Percentiles rank a stretch among this genome's conserved stretches.
Conservation (phyloP, 2,113 vertebrate species). For the Falco punctatus region DNA sequence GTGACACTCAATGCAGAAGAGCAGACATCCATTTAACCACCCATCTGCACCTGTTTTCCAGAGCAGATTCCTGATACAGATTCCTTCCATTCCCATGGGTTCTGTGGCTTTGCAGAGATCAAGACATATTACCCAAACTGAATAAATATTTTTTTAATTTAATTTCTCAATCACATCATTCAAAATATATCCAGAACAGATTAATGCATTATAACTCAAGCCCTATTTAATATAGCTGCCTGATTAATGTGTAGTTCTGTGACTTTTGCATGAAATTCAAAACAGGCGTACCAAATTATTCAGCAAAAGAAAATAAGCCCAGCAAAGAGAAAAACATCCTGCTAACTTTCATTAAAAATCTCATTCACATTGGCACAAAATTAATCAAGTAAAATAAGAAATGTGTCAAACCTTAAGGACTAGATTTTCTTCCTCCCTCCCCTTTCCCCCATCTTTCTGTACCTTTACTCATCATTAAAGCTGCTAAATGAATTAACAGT, state of each 20-base stretch:
- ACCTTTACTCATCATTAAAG: neutral
- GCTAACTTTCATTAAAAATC: neutral
- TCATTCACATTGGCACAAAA: neutral
- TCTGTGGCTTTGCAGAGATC: neutral
- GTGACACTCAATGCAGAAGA: neutral
- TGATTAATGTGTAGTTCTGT: neutral
- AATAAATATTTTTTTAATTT: neutral
- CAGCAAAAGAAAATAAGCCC: neutral
- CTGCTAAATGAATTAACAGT: neutral
- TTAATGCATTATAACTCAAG: neutral
- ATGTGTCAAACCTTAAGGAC: neutral
- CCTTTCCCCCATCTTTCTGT: neutral
- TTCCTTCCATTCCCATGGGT: neutral
- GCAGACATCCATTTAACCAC: neutral
- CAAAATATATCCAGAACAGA: neutral
- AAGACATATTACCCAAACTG: neutral
- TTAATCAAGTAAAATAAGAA: neutral
- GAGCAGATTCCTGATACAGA: neutral
- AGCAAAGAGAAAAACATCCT: neutral
- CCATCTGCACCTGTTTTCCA: neutral
- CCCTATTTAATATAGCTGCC: neutral
- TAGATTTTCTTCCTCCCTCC: neutral
- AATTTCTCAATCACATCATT: neutral
- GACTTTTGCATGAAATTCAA: neutral
- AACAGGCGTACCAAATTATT: neutral